Evolutionary conservation across 2,113 vertebrate species (phyloP).

Genomic region (Sinocyclocheilus anophthalmus): DNA sequence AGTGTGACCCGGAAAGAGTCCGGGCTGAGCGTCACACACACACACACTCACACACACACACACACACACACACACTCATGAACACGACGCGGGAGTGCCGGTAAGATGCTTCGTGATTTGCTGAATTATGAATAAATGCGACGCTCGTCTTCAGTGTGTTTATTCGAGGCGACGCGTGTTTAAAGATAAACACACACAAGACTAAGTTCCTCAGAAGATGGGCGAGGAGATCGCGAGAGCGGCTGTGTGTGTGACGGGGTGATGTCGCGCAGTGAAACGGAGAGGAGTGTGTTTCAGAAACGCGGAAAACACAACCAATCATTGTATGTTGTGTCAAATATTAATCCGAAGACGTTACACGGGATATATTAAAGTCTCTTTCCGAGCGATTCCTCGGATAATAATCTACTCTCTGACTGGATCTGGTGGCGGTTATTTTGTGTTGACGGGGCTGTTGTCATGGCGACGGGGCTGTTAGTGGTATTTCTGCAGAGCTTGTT

Average conservation of each 20-base stretch:
- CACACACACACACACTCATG: not conserved
- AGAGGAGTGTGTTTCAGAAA: not conserved
- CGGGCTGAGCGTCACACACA: not conserved
- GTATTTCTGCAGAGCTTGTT: no score
- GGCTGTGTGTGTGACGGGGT: not conserved
- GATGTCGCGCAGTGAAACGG: not conserved
- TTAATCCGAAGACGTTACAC: not conserved
- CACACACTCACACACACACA: not conserved
- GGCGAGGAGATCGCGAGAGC: not conserved
- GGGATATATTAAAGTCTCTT: no score
- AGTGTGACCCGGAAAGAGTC: conserved; percentile 34
- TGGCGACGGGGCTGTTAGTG: not conserved
- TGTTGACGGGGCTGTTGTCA: conserved; percentile 9
- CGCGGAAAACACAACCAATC: no score
- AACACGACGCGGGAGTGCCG: not conserved
- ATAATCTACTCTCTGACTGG: not conserved
- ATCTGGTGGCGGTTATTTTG: not conserved
- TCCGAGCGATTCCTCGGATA: not conserved
- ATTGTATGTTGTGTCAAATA: not conserved
- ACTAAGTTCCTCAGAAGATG: not conserved
- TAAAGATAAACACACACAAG: not conserved
- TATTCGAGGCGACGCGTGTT: no score
- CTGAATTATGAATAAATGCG: not conserved
- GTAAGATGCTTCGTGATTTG: not conserved
- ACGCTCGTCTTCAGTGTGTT: not conserved